Evolutionary conservation across 2,888 invertebrate species (phyloP).

Genomic region (Pomacea canaliculata): DNA sequence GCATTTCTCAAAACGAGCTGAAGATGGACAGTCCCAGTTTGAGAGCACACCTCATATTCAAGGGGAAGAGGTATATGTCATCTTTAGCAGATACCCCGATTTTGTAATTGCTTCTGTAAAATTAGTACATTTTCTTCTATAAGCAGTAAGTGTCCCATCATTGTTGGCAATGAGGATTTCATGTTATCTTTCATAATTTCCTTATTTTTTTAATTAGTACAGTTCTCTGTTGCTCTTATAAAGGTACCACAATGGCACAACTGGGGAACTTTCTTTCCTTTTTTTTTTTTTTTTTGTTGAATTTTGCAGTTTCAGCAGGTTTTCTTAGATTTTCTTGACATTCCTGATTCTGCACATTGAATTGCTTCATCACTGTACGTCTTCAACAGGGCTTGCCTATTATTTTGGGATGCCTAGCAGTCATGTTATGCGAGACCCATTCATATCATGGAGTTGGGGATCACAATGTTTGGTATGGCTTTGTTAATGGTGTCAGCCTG

Average conservation of each 20-base stretch:
- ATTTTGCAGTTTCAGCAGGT: too few relatives aligned
- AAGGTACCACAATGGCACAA: too few relatives aligned
- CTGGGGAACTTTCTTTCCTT: too few relatives aligned
- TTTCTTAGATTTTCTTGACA: too few relatives aligned
- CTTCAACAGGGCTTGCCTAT: constrained; percentile 59
- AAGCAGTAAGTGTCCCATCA: too few relatives aligned
- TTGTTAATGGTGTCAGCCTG: constrained; percentile 51
- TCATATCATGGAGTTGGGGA: constrained; percentile 63
- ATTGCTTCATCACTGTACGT: not conserved
- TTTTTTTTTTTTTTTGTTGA: too few relatives aligned
- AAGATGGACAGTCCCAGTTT: constrained; percentile 59
- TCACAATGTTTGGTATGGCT: constrained; percentile 67
- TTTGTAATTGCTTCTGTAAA: too few relatives aligned
- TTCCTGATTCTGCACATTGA: not conserved
- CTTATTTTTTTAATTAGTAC: too few relatives aligned
- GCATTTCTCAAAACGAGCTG: constrained; percentile 58
- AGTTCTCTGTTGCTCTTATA: too few relatives aligned
- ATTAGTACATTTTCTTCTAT: too few relatives aligned
- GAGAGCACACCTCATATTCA: constrained; percentile 52
- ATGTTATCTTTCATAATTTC: too few relatives aligned
- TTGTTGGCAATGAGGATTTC: too few relatives aligned
- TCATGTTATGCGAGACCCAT: constrained; percentile 60
- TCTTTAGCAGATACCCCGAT: not conserved
- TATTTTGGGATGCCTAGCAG: constrained; percentile 58
- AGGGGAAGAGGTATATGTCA: constrained; percentile 41